These are phyloP conservation scores for Odontothrips loti DNA, from an alignment of 2,888 invertebrate species.

Conservation along the genomic window DNA sequence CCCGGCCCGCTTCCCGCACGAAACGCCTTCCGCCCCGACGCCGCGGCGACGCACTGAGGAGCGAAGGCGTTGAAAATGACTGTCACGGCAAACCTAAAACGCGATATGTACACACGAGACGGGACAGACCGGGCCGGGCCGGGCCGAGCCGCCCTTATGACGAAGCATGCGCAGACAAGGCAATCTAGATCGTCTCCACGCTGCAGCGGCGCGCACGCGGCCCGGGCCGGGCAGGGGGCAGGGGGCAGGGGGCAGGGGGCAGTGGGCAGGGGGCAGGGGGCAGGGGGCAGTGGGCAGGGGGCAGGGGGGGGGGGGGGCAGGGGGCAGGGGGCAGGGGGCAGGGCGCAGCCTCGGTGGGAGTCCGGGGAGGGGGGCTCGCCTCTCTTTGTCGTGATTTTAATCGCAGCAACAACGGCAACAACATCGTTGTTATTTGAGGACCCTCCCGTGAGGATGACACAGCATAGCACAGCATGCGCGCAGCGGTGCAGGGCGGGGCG, in stretches of 20 bases:
- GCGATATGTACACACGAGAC: background rate
- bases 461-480: too few species aligned
- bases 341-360: too few species aligned
- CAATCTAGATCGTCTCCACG: conserved; percentile 12
- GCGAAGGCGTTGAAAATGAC: background rate
- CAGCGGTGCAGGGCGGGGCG: too few species aligned
- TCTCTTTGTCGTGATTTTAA: background rate
- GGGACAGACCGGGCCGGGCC: background rate
- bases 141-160: background rate
- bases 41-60: too few species aligned
- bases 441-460: too few species aligned
- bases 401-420: background rate
- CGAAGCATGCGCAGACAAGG: background rate
- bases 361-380: background rate
- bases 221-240: background rate
- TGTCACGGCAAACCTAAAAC: background rate
- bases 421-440: too few species aligned
- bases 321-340: too few species aligned
- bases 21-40: too few species aligned
- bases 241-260: background rate
- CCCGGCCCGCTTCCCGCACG: too few species aligned
- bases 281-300: too few species aligned
- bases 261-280: background rate
- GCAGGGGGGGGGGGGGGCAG: too few species aligned
- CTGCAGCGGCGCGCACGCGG: background rate